Evolutionary conservation across 1,140 invertebrate genomes (phyloP).

Genomic region (Camponotus vicinus): DNA sequence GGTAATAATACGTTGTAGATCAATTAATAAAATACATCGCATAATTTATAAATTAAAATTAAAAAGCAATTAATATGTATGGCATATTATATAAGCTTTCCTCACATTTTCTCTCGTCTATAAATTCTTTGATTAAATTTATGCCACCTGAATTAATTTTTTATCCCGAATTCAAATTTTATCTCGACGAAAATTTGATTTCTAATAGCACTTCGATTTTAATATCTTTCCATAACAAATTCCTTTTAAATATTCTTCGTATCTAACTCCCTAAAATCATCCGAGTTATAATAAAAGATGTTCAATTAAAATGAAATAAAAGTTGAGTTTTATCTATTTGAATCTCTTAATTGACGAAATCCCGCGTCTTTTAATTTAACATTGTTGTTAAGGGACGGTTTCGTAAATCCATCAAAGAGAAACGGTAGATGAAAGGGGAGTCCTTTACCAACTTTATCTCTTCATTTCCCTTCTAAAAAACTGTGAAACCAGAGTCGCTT

Average conservation of each 20-base stretch:
- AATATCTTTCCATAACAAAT: slow-evolving; percentile 21
- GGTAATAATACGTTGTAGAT: not conserved
- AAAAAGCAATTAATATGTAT: not conserved
- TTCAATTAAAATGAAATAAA: slow-evolving; percentile 6
- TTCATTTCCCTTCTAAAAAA: slow-evolving; percentile 46
- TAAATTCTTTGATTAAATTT: slow-evolving; percentile 31
- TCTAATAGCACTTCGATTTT: slow-evolving; percentile 1
- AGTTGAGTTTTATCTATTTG: slow-evolving; percentile 33
- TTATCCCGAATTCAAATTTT: not conserved
- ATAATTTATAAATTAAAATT: slow-evolving; percentile 26
- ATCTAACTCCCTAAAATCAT: slow-evolving; percentile 25
- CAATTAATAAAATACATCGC: not conserved
- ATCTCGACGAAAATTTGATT: slow-evolving; percentile 13
- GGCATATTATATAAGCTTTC: not conserved
- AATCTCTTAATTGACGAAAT: slow-evolving; percentile 14
- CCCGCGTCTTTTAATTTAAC: slow-evolving; percentile 28
- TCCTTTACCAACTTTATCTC: slow-evolving; percentile 57
- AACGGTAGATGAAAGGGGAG: slow-evolving; percentile 19
- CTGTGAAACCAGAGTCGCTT: slow-evolving; percentile 17
- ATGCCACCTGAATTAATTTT: not conserved
- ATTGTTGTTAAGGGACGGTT: slow-evolving; percentile 30
- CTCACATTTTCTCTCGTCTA: not conserved
- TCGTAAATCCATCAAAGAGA: slow-evolving; percentile 45
- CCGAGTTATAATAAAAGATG: not conserved
- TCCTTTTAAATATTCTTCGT: not conserved